Evolutionary conservation across 1,140 invertebrate species (phyloP), one percentile per base, ranked within the genome.

Genomic region (Trinorchestia longiramus): DNA sequence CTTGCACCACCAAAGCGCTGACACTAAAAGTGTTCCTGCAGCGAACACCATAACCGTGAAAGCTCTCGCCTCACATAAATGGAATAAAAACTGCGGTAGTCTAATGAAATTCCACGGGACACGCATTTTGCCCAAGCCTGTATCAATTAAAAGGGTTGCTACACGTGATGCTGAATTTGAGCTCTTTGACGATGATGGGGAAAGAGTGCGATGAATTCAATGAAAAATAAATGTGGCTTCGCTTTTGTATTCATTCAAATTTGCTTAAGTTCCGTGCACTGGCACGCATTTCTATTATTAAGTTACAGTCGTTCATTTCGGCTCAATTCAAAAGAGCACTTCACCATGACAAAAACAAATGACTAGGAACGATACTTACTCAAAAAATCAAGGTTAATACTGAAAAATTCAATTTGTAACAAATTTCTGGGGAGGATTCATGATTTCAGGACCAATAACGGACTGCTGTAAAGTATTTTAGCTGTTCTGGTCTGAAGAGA

Each of bases 21-120:
- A 94, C 92, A 94, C 92, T 94, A 94, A 94, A 94, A 94, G 92
- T 94, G 43, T 94, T 44, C 92, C 92, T 94, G 92, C 92, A 28
- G 92, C 44, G 92, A 94, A 94, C 92, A 47, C 92, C 92, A 47
- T 94, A 90, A 90, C 88, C 88, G 88, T 90, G 88, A 90, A 90
- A 90, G 88, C 88, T 90, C 88, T 15, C 88, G 88, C 88, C 88
- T 41, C 88, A 90, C 88, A 41, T 90, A 90, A 90, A 90, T 90
- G 88, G 88, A 43, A 90, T 90, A 90, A 90, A 77, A 90, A 90
- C 88, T 42, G 88, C 88, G 41, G 41, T 90, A 90, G 88, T 90
- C 88, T 90, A 90, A 90, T 90, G 88, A 90, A 90, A 90, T 90
- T 90, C 88, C 88, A 90, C 28, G 88, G 88, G 41, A 90, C n/a